Percentiles rank a stretch among this genome's conserved stretches.
Conservation (phyloP, 2,888 invertebrate species). For the Anthoptus insignis region DNA sequence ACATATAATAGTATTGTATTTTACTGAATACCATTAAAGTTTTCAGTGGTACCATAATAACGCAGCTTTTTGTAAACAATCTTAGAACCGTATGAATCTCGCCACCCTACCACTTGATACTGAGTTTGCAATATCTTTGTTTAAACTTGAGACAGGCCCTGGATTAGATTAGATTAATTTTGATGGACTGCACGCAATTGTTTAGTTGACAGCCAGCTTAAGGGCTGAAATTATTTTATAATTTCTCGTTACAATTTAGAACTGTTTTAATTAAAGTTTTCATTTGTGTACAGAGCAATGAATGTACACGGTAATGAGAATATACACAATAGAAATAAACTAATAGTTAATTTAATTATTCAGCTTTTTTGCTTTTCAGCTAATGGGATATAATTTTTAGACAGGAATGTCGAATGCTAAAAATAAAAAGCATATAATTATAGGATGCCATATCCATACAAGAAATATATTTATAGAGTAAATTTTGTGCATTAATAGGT, state of each 20-base stretch:
- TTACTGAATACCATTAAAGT: no score
- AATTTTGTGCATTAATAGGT: no score
- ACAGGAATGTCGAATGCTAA: no score
- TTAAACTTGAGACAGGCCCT: constrained; percentile 76
- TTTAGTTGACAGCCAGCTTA: constrained; percentile 80
- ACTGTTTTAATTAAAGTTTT: constrained; percentile 81
- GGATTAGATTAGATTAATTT: constrained; percentile 85
- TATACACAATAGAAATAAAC: constrained; percentile 57
- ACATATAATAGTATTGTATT: no score
- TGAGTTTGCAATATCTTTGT: constrained; percentile 83
- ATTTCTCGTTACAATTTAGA: constrained; percentile 74
- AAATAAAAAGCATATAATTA: no score
- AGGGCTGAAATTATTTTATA: constrained; percentile 76
- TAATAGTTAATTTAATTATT: constrained; percentile 10
- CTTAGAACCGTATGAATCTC: constrained; percentile 13
- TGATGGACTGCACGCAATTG: constrained; percentile 84
- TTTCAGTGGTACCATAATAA: no score
- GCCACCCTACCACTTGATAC: constrained; percentile 63
- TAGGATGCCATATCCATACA: no score
- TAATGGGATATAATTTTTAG: no score
- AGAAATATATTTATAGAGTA: no score
- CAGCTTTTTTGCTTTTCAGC: no score
- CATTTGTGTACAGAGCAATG: constrained; percentile 65
- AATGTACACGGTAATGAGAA: constrained; percentile 63
- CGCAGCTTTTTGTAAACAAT: constrained; percentile 12